These are phyloP conservation scores for Siniperca scherzeri DNA, from an alignment of 2,797 vertebrate genomes.

Conservation along the genomic window DNA sequence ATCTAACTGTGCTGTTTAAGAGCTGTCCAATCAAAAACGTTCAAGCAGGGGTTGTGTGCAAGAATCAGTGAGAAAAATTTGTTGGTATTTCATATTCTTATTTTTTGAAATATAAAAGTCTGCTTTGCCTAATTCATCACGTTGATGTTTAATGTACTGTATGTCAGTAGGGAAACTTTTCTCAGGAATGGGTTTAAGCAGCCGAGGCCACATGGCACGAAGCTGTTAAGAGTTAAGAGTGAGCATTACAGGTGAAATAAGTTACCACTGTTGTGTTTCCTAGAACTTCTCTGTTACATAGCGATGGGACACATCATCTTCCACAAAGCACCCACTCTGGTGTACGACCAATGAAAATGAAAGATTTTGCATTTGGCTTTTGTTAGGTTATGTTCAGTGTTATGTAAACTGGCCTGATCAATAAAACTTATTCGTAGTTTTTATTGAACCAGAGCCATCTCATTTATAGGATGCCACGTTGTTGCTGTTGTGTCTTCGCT, in stretches of 20 bases:
- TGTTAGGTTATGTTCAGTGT: conserved; percentile 9
- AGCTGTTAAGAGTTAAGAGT: background rate
- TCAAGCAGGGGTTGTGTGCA: background rate
- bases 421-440: background rate
- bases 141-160: background rate
- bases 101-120: conserved; percentile 1
- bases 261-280: conserved; percentile 16
- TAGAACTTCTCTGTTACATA: background rate
- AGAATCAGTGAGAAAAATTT: background rate
- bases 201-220: background rate
- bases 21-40: background rate
- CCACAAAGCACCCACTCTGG: background rate
- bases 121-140: background rate
- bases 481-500: background rate
- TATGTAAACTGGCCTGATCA: background rate
- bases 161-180: background rate
- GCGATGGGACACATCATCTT: background rate
- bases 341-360: background rate
- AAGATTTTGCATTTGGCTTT: conserved; percentile 3
- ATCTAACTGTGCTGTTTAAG: background rate
- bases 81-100: background rate
- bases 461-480: background rate
- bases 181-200: conserved; percentile 13
- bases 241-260: background rate
- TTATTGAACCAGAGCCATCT: background rate